phyloP scores from a whole-genome alignment of 2,888 invertebrate species.

The Apomyelois bistriatella region DNA sequence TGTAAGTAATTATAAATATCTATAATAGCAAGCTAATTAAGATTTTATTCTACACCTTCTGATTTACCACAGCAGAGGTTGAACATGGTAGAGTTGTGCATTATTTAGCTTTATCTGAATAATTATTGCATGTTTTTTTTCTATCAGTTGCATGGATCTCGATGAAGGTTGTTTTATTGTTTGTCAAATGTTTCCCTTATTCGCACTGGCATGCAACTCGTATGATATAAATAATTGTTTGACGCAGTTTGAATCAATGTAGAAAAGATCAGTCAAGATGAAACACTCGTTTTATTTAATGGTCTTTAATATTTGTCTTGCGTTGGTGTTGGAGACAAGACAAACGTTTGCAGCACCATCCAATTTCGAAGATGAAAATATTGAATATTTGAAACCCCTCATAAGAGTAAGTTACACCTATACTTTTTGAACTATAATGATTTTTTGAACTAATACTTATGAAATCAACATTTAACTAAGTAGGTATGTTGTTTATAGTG shows the following conservation, averaged over 20 bases:
- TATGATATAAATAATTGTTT: constrained; percentile 43
- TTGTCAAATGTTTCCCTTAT: constrained; percentile 57
- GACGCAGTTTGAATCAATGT: constrained; percentile 26
- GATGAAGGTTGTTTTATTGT: constrained; percentile 68
- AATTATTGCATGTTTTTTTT: constrained; percentile 46
- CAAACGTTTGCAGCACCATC: constrained; percentile 29
- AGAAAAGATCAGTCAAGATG: constrained; percentile 54
- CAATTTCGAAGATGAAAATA: constrained; percentile 11
- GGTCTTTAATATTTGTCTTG: constrained; percentile 41
- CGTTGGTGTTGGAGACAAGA: constrained; percentile 27
- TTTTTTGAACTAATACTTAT: too few relatives aligned
- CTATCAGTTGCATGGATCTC: constrained; percentile 52
- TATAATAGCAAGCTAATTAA: not conserved
- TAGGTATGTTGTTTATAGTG: too few relatives aligned
- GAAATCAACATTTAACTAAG: too few relatives aligned
- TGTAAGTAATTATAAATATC: too few relatives aligned
- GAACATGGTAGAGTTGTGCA: not conserved
- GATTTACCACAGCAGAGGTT: not conserved
- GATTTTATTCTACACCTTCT: not conserved
- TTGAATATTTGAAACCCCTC: constrained; percentile 20
- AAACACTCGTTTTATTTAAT: constrained; percentile 47
- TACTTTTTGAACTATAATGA: too few relatives aligned
- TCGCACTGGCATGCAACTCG: constrained; percentile 42
- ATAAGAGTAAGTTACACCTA: constrained; percentile 39
- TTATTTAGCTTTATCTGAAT: constrained; percentile 5